Conservation (phyloP, 2,888 invertebrate species). For the Meghimatium bilineatum region DNA sequence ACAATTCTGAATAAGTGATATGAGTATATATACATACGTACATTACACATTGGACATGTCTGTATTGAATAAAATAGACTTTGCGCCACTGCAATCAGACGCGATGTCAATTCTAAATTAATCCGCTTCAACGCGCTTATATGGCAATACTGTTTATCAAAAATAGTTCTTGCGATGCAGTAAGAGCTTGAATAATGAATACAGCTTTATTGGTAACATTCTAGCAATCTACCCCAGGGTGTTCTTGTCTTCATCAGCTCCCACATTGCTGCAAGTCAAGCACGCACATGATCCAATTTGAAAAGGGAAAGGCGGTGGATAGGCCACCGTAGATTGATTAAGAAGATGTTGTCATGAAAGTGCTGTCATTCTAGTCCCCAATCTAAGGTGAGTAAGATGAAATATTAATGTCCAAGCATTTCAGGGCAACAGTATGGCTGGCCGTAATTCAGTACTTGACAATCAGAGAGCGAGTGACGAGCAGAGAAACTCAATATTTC, state of each 20-base stretch:
- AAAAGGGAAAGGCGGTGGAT: conserved; percentile 11
- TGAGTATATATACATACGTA: no score
- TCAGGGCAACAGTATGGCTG: conserved; percentile 13
- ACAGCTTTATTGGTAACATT: not conserved
- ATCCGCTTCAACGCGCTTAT: no score
- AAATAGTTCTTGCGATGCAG: not conserved
- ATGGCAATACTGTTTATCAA: not conserved
- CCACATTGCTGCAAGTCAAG: not conserved
- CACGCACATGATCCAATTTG: conserved; percentile 13
- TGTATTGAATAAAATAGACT: no score
- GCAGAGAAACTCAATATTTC: conserved; percentile 41
- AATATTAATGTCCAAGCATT: conserved; percentile 37
- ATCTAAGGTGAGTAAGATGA: conserved; percentile 35
- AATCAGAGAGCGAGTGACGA: conserved; percentile 34
- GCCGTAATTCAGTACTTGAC: conserved; percentile 31
- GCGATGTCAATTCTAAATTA: no score
- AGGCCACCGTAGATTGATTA: conserved; percentile 20
- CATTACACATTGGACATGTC: no score
- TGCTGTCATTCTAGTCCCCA: conserved; percentile 16
- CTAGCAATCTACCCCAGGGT: not conserved
- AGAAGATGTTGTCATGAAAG: conserved; percentile 24
- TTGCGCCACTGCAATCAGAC: no score
- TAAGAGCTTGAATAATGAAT: not conserved
- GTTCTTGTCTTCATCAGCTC: not conserved
- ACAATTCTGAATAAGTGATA: no score